Conservation (phyloP, 2,888 invertebrate genomes). For the Raillietiella orientalis region DNA sequence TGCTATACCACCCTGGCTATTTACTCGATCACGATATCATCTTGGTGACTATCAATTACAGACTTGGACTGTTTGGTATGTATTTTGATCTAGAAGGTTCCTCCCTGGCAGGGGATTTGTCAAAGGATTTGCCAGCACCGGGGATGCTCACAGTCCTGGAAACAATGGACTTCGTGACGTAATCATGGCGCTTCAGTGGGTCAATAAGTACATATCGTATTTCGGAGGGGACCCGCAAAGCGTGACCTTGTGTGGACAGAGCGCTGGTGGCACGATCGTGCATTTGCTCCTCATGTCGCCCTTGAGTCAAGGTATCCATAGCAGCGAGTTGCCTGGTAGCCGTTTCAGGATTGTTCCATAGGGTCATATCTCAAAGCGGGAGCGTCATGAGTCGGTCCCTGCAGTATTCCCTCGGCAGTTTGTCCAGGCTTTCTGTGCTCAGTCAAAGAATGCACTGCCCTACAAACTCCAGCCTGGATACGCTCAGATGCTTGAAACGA, state of each 20-base stretch:
- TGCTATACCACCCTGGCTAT: constrained; percentile 7
- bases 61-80: constrained; percentile 7
- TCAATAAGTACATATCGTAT: constrained; percentile 3
- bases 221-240: constrained; percentile 7
- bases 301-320: constrained; percentile 3
- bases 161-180: constrained; percentile 7
- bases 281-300: constrained; percentile 5
- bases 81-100: too few relatives aligned
- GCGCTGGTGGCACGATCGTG: constrained; percentile 4
- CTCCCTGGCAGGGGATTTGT: too few relatives aligned
- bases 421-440: too few relatives aligned
- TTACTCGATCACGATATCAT: constrained; percentile 8
- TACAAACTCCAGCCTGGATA: background rate
- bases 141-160: constrained; percentile 7
- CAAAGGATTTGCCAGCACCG: constrained; percentile 5
- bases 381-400: background rate
- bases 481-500: background rate
- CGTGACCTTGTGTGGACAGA: constrained; percentile 6
- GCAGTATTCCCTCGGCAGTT: too few relatives aligned
- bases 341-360: background rate
- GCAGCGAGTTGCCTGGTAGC: background rate
- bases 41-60: constrained; percentile 9
- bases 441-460: too few relatives aligned
- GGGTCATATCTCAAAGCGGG: background rate
- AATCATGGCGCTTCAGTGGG: constrained; percentile 4